Evolutionary conservation across 2,888 invertebrate species (phyloP).

Genomic region (Sinohyriopsis cumingii): DNA sequence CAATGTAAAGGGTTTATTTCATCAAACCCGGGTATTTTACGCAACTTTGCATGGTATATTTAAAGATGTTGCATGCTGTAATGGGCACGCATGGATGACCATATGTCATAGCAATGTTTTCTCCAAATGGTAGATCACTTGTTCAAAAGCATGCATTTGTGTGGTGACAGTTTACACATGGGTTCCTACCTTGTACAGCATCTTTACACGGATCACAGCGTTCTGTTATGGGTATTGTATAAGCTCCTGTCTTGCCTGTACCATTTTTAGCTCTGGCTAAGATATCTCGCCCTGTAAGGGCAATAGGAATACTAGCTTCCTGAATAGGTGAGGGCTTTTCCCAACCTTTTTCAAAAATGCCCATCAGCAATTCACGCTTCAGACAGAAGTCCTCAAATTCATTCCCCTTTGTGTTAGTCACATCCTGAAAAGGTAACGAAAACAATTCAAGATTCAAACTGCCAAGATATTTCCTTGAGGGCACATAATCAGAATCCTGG

Average conservation of each 20-base stretch:
- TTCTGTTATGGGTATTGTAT: conserved; percentile 98
- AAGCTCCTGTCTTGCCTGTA: conserved; percentile 99
- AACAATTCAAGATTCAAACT: neutral
- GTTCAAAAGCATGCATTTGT: too few species aligned
- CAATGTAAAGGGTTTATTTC: too few species aligned
- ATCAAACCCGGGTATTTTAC: too few species aligned
- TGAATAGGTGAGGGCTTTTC: conserved; percentile 99
- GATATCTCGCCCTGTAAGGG: conserved; percentile 97
- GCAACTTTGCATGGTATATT: too few species aligned
- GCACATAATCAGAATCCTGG: neutral
- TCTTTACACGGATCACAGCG: conserved; percentile 85
- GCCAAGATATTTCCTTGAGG: neutral
- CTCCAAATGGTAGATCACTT: too few species aligned
- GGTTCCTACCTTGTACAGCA: conserved; percentile 84
- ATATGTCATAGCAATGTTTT: too few species aligned
- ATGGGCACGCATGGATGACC: too few species aligned
- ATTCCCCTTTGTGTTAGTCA: conserved; percentile 98
- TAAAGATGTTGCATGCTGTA: too few species aligned
- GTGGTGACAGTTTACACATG: too few species aligned
- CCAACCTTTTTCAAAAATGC: conserved; percentile 99
- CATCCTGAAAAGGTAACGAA: conserved; percentile 81
- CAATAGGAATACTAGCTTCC: conserved; percentile 94
- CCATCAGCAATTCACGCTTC: conserved; percentile 97
- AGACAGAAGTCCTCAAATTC: conserved; percentile 99
- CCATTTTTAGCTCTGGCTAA: conserved; percentile 99